A percentile compares a stretch with the other conserved stretches of the same genome.
Conservation (phyloP, 2,888 invertebrate species). For the Podotricha telesiphe region DNA sequence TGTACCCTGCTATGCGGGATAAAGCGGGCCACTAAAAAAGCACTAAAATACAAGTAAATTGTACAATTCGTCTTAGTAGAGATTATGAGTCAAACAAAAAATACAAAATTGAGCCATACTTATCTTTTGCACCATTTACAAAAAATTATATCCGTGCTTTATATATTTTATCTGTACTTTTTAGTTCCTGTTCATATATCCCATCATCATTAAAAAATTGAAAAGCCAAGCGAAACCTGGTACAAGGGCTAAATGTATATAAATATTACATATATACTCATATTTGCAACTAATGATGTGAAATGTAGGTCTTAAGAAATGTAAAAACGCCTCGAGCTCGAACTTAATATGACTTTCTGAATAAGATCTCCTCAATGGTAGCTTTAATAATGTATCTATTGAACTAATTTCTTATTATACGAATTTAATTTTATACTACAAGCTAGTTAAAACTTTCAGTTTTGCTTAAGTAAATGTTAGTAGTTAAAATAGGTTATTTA, state of each 20-base stretch:
- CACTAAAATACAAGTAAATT: too few species aligned
- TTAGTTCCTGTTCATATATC: too few species aligned
- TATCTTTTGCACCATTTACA: too few species aligned
- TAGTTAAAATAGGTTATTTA: too few species aligned
- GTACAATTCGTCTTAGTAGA: too few species aligned
- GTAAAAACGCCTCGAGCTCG: slow-evolving; percentile 8
- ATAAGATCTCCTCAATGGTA: background rate
- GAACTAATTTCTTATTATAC: background rate
- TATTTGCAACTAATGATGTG: slow-evolving; percentile 14
- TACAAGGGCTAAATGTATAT: background rate
- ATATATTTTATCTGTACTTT: too few species aligned
- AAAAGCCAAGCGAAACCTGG: background rate
- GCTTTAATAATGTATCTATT: slow-evolving; percentile 3
- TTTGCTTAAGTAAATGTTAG: background rate
- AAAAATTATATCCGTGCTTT: too few species aligned
- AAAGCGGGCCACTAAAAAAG: too few species aligned
- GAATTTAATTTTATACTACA: too few species aligned
- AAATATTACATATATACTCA: background rate
- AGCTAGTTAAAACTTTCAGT: background rate
- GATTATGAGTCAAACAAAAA: too few species aligned
- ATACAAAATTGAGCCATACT: too few species aligned
- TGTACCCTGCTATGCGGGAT: too few species aligned
- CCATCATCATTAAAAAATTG: background rate
- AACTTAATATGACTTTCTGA: background rate
- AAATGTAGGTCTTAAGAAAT: slow-evolving; percentile 21